These are phyloP conservation scores for Chaunax sp. DNA, from an alignment of 2,797 vertebrate species.

Conservation along the genomic window DNA sequence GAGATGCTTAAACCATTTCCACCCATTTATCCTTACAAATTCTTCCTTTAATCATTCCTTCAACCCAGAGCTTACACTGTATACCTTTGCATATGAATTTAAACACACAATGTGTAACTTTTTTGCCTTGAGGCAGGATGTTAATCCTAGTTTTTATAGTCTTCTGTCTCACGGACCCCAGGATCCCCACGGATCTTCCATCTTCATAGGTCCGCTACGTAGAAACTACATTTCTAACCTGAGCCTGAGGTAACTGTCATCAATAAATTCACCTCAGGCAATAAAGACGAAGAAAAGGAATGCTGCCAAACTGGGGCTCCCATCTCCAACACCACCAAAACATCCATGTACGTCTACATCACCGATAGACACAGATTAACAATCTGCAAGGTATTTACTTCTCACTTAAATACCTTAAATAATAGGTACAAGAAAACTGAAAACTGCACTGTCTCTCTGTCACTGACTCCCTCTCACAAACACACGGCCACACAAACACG, in stretches of 20 bases:
- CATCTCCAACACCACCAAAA: background rate
- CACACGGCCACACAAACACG: background rate
- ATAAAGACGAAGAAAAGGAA: background rate
- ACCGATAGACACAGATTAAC: background rate
- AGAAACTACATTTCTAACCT: constrained; percentile 3
- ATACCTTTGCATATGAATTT: background rate
- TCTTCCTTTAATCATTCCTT: background rate
- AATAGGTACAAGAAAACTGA: too few species aligned
- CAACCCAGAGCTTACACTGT: background rate
- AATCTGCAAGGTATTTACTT: background rate
- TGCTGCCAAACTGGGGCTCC: too few species aligned
- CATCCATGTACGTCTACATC: background rate
- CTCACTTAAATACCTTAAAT: too few species aligned
- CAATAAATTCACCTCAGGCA: constrained; percentile 9
- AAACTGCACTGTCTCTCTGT: too few species aligned
- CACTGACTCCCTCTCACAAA: background rate
- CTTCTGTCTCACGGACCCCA: background rate
- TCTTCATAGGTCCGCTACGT: background rate
- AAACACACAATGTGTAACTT: background rate
- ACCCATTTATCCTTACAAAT: background rate
- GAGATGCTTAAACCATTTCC: background rate
- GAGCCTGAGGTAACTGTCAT: background rate
- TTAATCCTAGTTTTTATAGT: background rate
- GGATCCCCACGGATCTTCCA: background rate
- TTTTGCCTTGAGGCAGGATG: constrained; percentile 1